These are phyloP conservation scores for Halichondria panicea DNA, from an alignment of 37 sponge, comb jelly and placozoan genomes.

Conservation along the genomic window DNA sequence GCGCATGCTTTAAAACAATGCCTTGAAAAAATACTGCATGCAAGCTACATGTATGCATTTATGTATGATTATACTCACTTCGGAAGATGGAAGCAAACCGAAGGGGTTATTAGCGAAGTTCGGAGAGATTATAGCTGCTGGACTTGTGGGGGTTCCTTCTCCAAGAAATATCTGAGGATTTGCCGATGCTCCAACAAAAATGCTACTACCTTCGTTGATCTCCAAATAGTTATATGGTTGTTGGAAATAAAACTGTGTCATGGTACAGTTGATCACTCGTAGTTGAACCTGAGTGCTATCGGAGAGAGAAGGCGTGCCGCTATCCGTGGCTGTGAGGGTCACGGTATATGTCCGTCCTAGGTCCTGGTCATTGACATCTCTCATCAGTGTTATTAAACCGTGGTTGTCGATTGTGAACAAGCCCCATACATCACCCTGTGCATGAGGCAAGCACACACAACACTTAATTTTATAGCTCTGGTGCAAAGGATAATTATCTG, in stretches of 20 bases:
- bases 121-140: neutral
- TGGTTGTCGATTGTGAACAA: constrained; percentile 8
- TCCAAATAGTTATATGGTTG: constrained; percentile 6
- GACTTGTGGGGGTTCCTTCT: neutral
- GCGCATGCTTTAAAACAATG: too few relatives aligned
- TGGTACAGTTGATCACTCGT: constrained; percentile 16
- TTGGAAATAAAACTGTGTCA: neutral
- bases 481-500: too few relatives aligned
- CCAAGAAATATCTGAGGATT: too few relatives aligned
- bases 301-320: constrained; percentile 3
- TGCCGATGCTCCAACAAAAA: too few relatives aligned
- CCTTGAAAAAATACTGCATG: too few relatives aligned
- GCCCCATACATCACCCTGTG: neutral
- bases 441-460: neutral
- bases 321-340: constrained; percentile 23
- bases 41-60: too few relatives aligned
- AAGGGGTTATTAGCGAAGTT: constrained; percentile 8
- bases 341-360: neutral
- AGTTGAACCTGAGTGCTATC: constrained; percentile 5
- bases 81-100: neutral
- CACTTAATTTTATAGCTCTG: too few relatives aligned
- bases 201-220: neutral
- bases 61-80: neutral
- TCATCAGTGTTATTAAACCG: constrained; percentile 2
- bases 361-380: neutral